These are phyloP conservation scores for Hylaeus anthracinus DNA, from an alignment of 1,140 invertebrate genomes.

Conservation along the genomic window DNA sequence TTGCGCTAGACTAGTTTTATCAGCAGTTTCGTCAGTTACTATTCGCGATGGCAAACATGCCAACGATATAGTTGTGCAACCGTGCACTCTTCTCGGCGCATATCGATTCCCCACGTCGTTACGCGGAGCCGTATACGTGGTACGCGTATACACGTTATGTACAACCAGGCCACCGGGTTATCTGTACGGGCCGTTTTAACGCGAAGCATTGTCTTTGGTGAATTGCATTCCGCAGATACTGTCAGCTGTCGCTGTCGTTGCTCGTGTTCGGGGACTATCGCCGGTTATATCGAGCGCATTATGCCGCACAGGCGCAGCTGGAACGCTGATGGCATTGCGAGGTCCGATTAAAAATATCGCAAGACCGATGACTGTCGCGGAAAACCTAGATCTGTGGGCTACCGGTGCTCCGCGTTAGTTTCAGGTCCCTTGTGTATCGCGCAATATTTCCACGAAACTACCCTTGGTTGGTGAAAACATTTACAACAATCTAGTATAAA, in stretches of 20 bases:
- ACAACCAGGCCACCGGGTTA: slow-evolving; percentile 57
- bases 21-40: not conserved
- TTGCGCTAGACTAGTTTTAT: slow-evolving; percentile 20
- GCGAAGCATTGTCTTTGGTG: slow-evolving; percentile 60
- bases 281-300: slow-evolving; percentile 48
- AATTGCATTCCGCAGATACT: slow-evolving; percentile 63
- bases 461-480: too few relatives aligned
- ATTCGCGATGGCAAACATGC: slow-evolving; percentile 23
- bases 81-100: slow-evolving; percentile 25
- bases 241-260: slow-evolving; percentile 45
- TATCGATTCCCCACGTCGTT: slow-evolving; percentile 55
- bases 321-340: slow-evolving; percentile 6
- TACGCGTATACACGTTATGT: slow-evolving; percentile 41
- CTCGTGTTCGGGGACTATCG: slow-evolving; percentile 42
- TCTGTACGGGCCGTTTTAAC: slow-evolving; percentile 64
- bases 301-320: slow-evolving; percentile 32
- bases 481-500: too few relatives aligned
- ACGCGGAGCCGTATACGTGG: slow-evolving; percentile 24
- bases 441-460: too few relatives aligned
- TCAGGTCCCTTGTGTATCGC: too few relatives aligned
- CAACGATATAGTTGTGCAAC: slow-evolving; percentile 21
- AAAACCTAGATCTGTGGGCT: too few relatives aligned
- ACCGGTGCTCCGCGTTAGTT: too few relatives aligned
- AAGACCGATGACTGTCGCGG: too few relatives aligned
- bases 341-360: slow-evolving; percentile 29